phyloP scores from a whole-genome alignment of 1,140 invertebrate genomes.

The Drosophila repletoides region DNA sequence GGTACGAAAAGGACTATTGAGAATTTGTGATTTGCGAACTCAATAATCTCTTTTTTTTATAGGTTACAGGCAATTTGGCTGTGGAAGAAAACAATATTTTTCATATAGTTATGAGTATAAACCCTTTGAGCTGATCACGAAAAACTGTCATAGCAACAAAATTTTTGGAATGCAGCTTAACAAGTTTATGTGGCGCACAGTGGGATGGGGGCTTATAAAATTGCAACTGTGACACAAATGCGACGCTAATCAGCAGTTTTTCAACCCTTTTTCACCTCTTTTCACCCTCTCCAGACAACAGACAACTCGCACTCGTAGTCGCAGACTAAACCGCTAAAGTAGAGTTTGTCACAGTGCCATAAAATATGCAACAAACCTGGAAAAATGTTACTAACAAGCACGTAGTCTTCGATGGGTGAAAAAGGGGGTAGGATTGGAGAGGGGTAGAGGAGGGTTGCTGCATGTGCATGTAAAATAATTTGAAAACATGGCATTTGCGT shows the following conservation, averaged over 20 bases:
- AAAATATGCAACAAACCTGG: conserved; percentile 64
- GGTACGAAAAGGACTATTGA: no score
- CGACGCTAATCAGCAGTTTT: conserved; percentile 60
- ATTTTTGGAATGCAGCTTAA: conserved; percentile 1
- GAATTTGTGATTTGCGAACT: no score
- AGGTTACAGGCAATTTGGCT: no score
- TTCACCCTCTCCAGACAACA: no score
- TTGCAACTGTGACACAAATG: conserved; percentile 43
- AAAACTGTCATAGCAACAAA: conserved; percentile 5
- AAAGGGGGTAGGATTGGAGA: neutral
- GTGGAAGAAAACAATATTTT: no score
- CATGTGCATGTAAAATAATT: conserved; percentile 68
- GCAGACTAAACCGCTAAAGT: conserved; percentile 19
- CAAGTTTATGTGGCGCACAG: conserved; percentile 9
- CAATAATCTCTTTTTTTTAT: no score
- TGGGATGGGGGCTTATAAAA: conserved; percentile 35
- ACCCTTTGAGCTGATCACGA: neutral
- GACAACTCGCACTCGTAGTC: neutral
- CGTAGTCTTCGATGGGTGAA: conserved; percentile 16
- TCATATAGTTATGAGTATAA: no score
- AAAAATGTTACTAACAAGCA: conserved; percentile 46
- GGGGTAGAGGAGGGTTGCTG: neutral
- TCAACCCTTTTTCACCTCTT: neutral
- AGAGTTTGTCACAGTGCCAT: conserved; percentile 42
- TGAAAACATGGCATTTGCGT: conserved; percentile 79